Percentiles rank a stretch among this genome's conserved stretches.
Evolutionary conservation across 2,888 invertebrate genomes (phyloP).

Genomic region (Sclerodermus sp.): DNA sequence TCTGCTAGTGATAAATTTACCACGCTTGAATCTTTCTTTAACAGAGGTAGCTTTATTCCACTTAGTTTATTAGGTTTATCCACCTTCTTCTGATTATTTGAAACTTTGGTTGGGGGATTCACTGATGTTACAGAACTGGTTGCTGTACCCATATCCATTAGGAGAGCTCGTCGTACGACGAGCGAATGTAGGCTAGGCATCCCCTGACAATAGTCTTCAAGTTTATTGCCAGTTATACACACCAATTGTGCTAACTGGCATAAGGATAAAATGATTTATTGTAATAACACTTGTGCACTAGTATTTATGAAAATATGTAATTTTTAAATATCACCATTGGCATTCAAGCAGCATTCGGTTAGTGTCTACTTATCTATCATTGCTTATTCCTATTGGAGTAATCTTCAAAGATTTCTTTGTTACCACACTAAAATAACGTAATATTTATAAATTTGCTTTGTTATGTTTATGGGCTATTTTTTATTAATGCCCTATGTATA

Average conservation of each 20-base stretch:
- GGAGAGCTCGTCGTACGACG: slow-evolving; percentile 56
- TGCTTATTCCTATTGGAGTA: neutral
- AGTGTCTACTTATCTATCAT: neutral
- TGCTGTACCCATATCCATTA: slow-evolving; percentile 55
- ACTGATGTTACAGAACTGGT: slow-evolving; percentile 53
- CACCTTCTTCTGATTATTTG: slow-evolving; percentile 37
- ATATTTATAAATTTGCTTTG: neutral
- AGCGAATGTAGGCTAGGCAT: slow-evolving; percentile 58
- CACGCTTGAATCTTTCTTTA: slow-evolving; percentile 50
- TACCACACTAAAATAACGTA: neutral
- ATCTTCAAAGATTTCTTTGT: neutral
- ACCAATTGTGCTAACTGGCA: slow-evolving; percentile 15
- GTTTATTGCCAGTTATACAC: slow-evolving; percentile 30
- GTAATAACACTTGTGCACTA: neutral
- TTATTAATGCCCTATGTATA: neutral
- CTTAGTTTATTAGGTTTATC: slow-evolving; percentile 43
- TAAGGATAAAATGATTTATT: neutral
- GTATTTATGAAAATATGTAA: neutral
- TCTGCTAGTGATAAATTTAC: slow-evolving; percentile 44
- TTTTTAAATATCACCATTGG: neutral
- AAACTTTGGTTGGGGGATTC: slow-evolving; percentile 39
- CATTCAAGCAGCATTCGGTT: neutral
- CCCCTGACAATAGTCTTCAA: slow-evolving; percentile 45
- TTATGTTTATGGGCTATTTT: neutral
- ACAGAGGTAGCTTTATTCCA: slow-evolving; percentile 46